Evolutionary conservation across 2,113 vertebrate genomes (phyloP).

Genomic region (Crotophaga sulcirostris): DNA sequence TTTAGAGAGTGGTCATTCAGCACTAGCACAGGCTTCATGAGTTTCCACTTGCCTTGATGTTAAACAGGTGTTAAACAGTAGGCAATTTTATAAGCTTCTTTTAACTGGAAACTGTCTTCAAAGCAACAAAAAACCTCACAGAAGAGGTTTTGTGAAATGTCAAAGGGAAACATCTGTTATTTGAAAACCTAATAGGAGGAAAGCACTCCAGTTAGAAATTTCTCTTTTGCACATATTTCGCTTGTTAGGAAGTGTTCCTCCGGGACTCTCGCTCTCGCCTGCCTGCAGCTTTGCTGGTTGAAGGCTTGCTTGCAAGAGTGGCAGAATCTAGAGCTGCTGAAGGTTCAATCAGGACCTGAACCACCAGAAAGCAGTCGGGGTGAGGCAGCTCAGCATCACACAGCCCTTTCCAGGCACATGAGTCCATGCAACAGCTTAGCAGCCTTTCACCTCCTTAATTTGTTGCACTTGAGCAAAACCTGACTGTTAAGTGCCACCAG

Average conservation of each 20-base stretch:
- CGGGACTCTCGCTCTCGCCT: neutral
- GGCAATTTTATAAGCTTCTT: slow-evolving; percentile 15
- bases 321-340: neutral
- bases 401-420: neutral
- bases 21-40: neutral
- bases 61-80: slow-evolving; percentile 56
- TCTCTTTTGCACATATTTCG: neutral
- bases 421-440: neutral
- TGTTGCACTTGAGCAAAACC: neutral
- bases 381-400: neutral
- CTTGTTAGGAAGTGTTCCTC: neutral
- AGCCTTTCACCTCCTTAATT: neutral
- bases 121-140: slow-evolving; percentile 34
- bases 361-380: neutral
- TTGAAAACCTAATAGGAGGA: neutral
- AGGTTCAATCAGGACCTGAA: neutral
- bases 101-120: slow-evolving; percentile 37
- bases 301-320: neutral
- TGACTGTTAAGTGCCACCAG: neutral
- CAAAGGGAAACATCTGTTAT: slow-evolving; percentile 53
- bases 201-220: neutral
- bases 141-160: slow-evolving; percentile 34
- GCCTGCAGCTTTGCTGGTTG: neutral
- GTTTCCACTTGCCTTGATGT: neutral
- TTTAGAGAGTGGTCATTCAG: neutral